phyloP scores from a whole-genome alignment of 2,888 invertebrate species.

The Notodonta dromedarius region DNA sequence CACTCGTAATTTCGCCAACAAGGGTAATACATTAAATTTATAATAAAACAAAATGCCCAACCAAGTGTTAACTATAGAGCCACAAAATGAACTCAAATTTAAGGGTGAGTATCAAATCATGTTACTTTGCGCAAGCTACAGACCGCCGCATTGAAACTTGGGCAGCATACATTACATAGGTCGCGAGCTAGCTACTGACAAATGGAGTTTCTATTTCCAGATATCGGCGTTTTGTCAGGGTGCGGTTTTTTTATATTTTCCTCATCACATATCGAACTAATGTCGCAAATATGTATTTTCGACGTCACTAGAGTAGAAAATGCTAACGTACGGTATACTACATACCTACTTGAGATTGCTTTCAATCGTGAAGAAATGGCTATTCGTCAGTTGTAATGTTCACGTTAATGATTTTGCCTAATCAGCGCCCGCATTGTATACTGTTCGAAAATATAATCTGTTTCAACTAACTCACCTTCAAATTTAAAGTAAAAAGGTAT shows the following conservation, averaged over 20 bases:
- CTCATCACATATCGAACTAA: conserved; percentile 36
- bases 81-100: conserved; percentile 94
- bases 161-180: conserved; percentile 62
- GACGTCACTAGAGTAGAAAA: neutral
- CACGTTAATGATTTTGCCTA: neutral
- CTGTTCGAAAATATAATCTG: neutral
- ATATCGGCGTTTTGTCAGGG: conserved; percentile 80
- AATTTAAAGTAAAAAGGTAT: too few species aligned
- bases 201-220: conserved; percentile 84
- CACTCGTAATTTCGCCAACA: conserved; percentile 68
- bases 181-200: conserved; percentile 78
- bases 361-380: neutral
- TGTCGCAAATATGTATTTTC: conserved; percentile 1
- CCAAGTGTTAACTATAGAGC: conserved; percentile 94
- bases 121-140: conserved; percentile 42
- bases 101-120: conserved; percentile 87
- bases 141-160: conserved; percentile 68
- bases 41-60: conserved; percentile 84
- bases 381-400: neutral
- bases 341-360: neutral
- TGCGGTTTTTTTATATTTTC: conserved; percentile 71
- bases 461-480: too few species aligned
- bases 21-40: conserved; percentile 77
- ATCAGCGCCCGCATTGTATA: conserved; percentile 9
- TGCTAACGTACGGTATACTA: neutral